Evolutionary conservation across 2,113 vertebrate genomes (phyloP).

Genomic region (Macquaria australasica): DNA sequence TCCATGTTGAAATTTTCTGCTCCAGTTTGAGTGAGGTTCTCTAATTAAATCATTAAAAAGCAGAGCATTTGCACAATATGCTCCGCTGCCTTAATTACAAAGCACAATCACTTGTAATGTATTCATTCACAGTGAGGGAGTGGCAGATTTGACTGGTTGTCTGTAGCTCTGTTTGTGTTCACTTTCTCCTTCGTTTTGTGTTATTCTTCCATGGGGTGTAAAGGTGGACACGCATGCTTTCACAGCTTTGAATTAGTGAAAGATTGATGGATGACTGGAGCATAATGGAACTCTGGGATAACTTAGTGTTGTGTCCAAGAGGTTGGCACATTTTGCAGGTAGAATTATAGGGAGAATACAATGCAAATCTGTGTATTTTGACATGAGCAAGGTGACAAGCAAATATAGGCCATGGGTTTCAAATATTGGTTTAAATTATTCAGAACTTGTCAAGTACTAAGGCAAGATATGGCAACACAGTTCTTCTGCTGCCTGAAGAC

Average conservation of each 20-base stretch:
- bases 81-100: constrained; percentile 79
- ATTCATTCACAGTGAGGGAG: constrained; percentile 70
- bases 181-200: constrained; percentile 34
- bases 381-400: not conserved
- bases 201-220: constrained; percentile 27
- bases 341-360: constrained; percentile 5
- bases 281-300: constrained; percentile 42
- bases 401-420: not conserved
- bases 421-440: constrained; percentile 17
- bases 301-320: constrained; percentile 9
- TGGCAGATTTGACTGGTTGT: constrained; percentile 46
- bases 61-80: constrained; percentile 79
- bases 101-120: constrained; percentile 78
- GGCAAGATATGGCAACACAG: not conserved
- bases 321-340: constrained; percentile 4
- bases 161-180: constrained; percentile 37
- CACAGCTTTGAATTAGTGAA: constrained; percentile 51
- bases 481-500: not conserved
- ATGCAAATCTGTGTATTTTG: not conserved
- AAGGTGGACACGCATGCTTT: constrained; percentile 48
- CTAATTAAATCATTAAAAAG: constrained; percentile 86
- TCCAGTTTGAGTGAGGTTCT: constrained; percentile 77
- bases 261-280: constrained; percentile 39
- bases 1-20: constrained; percentile 75
- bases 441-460: constrained; percentile 20